phyloP scores from a whole-genome alignment of 2,113 vertebrate species.

The Xenotilapia longispinis region DNA sequence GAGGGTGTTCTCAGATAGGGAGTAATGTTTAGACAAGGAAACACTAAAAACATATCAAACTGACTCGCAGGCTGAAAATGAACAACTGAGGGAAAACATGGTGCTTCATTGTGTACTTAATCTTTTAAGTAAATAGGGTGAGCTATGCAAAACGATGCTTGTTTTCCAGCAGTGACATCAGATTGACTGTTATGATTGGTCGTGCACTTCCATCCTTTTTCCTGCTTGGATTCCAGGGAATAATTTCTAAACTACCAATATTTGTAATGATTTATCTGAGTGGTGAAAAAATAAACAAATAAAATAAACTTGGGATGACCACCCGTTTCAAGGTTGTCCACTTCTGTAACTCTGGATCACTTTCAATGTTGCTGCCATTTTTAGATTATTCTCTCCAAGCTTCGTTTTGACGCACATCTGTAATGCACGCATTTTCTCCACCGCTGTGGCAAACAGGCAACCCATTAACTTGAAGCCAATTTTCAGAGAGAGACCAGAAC shows the following conservation, averaged over 20 bases:
- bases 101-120: neutral
- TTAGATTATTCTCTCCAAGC: neutral
- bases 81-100: neutral
- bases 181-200: neutral
- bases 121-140: neutral
- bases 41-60: neutral
- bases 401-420: neutral
- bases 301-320: neutral
- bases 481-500: fast-evolving
- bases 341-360: neutral
- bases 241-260: neutral
- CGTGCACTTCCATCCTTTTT: neutral
- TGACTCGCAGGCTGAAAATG: neutral
- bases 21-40: neutral
- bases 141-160: neutral
- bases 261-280: neutral
- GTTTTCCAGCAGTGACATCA: neutral
- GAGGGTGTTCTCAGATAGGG: neutral
- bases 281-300: neutral
- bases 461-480: too few species aligned
- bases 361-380: neutral
- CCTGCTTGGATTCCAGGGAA: neutral
- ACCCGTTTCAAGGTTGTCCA: neutral
- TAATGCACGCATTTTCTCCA: neutral
- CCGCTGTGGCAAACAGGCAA: neutral